Base-by-base conservation (phyloP, 2,113 vertebrate species). In the Piaya cayana region DNA sequence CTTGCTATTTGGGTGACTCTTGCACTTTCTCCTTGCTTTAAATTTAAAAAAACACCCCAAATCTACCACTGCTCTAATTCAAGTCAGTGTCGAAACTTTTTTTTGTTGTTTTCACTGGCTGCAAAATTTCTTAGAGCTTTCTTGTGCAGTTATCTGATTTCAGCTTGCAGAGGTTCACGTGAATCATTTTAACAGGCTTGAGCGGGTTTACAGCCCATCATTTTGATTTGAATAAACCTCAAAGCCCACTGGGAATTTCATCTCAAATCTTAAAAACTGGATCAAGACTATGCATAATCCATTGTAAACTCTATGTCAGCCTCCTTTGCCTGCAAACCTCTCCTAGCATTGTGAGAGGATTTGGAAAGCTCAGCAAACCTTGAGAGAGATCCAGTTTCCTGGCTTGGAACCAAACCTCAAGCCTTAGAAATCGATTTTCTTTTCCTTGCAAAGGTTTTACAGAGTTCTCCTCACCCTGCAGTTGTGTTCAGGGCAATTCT, bases 211-310 rank as follows among this genome's bases (percentile, higher is more conserved):
- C 30, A 88, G 85, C 60, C 72, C 83, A 84, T 92, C 43, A 67
- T 88, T 92, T 91, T 93, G 69, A 94, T 92, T 91, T 95, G 72
- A 97, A 82, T 88, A 95, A 94, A 95, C 72, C 91, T 92, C 80
- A 79, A 82, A 86, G 15, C n/a, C 60, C 88, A 93, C 71, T 39
- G 71, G 56, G 69, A 93, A 94, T 88, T 96, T 88, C 3, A 63
- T 78, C 60, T 82, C 69, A 91, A 84, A 95, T 85, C 52, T 64
- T 81, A 78, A 86, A 81, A 82, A 81, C 52, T 93, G 83, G 39
- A 86, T 91, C 71, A 95, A 86, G 72, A 91, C 77, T 86, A 64
- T 60, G 56, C 43, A 75, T 95, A 95, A 96, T 95, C 80, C 52
- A 76, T 78, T 88, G 80, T 89, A 94, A 91, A 76, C 65, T 90